phyloP scores from a whole-genome alignment of 2,888 invertebrate species.

The Phorcus lineatus region DNA sequence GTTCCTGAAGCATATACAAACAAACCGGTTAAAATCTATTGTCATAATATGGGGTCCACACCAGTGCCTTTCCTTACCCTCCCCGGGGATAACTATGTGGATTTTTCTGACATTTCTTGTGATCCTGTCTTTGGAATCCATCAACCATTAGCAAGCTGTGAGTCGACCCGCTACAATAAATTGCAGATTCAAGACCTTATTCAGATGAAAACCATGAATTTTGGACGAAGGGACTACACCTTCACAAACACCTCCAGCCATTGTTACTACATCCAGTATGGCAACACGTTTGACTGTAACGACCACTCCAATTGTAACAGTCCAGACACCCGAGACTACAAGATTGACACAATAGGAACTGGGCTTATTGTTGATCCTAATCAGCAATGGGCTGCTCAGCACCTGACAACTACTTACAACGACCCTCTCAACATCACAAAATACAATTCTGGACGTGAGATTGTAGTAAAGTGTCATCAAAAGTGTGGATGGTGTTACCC shows the following conservation, averaged over 20 bases:
- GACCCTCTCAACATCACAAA: background rate
- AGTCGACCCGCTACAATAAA: background rate
- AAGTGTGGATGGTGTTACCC: background rate
- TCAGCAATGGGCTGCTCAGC: background rate
- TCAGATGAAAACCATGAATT: background rate
- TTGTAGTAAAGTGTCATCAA: background rate
- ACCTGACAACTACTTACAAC: background rate
- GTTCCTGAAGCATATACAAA: background rate
- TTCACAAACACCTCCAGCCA: background rate
- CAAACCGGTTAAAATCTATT: background rate
- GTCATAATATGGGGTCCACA: background rate
- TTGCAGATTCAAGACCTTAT: background rate
- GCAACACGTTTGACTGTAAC: background rate
- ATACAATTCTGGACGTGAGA: background rate
- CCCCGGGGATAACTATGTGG: background rate
- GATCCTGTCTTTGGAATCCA: background rate
- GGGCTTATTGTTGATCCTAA: background rate
- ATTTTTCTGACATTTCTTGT: background rate
- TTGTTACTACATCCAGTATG: background rate
- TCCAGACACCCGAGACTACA: background rate
- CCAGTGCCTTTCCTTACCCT: background rate
- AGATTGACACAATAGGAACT: background rate
- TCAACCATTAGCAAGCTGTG: background rate
- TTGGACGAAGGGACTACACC: background rate
- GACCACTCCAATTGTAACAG: background rate